Conservation (phyloP, 2,797 vertebrate genomes). For the Pangasius djambal region DNA sequence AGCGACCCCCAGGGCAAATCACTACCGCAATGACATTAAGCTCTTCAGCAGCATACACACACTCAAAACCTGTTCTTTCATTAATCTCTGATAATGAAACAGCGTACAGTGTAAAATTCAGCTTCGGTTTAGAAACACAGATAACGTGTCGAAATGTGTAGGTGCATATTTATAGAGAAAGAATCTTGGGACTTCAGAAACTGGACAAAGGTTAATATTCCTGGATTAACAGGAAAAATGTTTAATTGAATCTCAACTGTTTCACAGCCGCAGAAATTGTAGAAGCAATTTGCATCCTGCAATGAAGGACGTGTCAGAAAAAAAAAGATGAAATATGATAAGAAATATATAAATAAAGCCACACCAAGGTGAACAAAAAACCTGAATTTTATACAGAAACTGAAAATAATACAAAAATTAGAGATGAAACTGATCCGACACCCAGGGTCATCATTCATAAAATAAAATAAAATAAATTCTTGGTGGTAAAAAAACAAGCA, state of each 20-base stretch:
- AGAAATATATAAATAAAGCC: background rate
- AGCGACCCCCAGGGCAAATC: background rate
- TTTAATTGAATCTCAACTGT: background rate
- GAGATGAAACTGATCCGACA: background rate
- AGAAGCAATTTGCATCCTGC: background rate
- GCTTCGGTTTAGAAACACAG: background rate
- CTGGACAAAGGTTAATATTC: background rate
- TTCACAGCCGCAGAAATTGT: background rate
- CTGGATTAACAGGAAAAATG: background rate
- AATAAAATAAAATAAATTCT: too few relatives aligned
- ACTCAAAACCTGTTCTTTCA: background rate
- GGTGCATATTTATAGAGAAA: background rate
- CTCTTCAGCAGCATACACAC: background rate
- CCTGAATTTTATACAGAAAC: background rate
- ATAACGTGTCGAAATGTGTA: background rate
- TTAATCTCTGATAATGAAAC: background rate
- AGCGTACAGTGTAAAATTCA: background rate
- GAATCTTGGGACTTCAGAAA: background rate
- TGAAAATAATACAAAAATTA: background rate
- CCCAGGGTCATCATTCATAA: too few relatives aligned
- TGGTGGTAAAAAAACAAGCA: too few relatives aligned
- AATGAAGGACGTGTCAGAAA: background rate
- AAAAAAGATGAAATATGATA: background rate
- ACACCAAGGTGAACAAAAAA: background rate
- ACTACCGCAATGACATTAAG: background rate